These are phyloP conservation scores for Drosophila tristis DNA, from an alignment of 1,140 invertebrate species.

Conservation along the genomic window DNA sequence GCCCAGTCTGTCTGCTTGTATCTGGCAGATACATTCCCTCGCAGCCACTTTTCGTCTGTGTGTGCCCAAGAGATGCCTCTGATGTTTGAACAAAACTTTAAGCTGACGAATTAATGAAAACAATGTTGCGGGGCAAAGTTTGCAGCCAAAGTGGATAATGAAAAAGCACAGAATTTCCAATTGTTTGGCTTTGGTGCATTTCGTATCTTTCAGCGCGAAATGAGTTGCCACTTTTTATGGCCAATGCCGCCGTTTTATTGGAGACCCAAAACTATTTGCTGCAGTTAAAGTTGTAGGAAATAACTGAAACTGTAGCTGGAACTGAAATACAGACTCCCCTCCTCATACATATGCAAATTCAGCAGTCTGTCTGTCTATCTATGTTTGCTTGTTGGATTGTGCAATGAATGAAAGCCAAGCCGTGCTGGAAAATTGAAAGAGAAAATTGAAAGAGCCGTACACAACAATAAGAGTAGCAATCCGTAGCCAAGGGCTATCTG, in stretches of 20 bases:
- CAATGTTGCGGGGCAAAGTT: conserved; percentile 68
- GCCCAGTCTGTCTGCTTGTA: not conserved
- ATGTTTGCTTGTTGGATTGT: conserved; percentile 30
- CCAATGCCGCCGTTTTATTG: conserved; percentile 70
- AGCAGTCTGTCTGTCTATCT: conserved; percentile 22
- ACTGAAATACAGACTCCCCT: conserved; percentile 35
- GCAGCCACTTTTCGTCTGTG: not conserved
- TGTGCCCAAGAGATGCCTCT: conserved; percentile 22
- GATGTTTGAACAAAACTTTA: conserved; percentile 31
- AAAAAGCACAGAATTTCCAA: conserved; percentile 52
- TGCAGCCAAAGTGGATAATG: conserved; percentile 64
- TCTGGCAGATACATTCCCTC: conserved; percentile 1
- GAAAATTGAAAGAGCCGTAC: conserved; percentile 16
- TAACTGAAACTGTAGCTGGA: conserved; percentile 40
- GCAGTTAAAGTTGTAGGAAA: conserved; percentile 59
- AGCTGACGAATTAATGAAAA: conserved; percentile 74
- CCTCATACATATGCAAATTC: conserved; percentile 71
- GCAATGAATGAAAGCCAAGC: conserved; percentile 11
- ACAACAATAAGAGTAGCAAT: conserved; percentile 8
- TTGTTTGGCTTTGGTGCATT: conserved; percentile 45
- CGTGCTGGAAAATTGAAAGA: conserved; percentile 51
- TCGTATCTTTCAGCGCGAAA: conserved; percentile 44
- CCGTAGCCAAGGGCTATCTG: conserved; percentile 22
- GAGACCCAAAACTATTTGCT: conserved; percentile 61
- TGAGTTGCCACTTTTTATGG: conserved; percentile 70